A percentile compares a stretch with the other conserved stretches of the same genome.
These are phyloP conservation scores for Ophioninae sp. DNA, from an alignment of 2,888 invertebrate genomes.

Conservation along the genomic window DNA sequence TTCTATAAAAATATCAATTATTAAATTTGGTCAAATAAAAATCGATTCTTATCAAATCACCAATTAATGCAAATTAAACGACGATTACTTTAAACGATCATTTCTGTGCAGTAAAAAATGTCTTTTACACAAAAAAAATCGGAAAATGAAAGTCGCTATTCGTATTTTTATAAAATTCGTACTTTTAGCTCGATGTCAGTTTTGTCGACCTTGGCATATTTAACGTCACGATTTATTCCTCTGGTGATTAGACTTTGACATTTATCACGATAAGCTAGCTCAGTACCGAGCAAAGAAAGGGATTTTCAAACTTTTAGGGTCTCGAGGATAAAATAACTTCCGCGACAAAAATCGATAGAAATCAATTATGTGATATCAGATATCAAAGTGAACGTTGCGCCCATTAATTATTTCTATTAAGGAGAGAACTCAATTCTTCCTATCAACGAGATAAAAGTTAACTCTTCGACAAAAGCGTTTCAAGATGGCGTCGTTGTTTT, in stretches of 20 bases:
- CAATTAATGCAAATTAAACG: no score
- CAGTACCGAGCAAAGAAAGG: constrained; percentile 82
- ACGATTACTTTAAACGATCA: no score
- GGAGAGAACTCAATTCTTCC: neutral
- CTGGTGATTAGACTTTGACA: constrained; percentile 84
- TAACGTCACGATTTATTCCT: constrained; percentile 84
- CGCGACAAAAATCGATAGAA: constrained; percentile 43
- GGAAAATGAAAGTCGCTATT: no score
- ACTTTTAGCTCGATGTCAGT: constrained; percentile 74
- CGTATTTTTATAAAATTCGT: neutral
- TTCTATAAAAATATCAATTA: no score
- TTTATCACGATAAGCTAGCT: constrained; percentile 67
- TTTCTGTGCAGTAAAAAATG: no score
- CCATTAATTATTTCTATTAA: constrained; percentile 10
- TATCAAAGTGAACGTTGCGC: constrained; percentile 40
- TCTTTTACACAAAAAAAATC: no score
- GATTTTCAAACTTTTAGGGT: constrained; percentile 81
- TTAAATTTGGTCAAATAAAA: no score
- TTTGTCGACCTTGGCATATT: constrained; percentile 83
- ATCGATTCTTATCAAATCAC: no score
- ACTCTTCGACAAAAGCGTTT: neutral
- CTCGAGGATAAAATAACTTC: constrained; percentile 27
- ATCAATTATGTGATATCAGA: constrained; percentile 23
- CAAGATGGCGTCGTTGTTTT: neutral
- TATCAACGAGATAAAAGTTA: neutral